Evolutionary conservation across 2,888 invertebrate genomes (phyloP).

Genomic region (Monochamus alternatus): DNA sequence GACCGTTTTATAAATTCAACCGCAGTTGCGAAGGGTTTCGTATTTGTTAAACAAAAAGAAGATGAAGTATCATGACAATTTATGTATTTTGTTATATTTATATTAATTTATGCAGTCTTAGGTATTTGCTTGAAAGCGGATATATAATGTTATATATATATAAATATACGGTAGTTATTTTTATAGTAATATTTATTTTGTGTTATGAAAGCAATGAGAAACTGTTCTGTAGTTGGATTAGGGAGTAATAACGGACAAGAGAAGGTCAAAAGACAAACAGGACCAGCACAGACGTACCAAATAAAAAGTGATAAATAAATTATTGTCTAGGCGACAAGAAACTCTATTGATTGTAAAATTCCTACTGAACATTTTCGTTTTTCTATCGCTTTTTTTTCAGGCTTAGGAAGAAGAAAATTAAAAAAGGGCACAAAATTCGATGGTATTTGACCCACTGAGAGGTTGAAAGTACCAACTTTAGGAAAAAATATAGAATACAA

Average conservation of each 20-base stretch:
- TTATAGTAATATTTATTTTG: constrained; percentile 39
- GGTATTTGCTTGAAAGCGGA: constrained; percentile 42
- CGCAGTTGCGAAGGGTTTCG: constrained; percentile 36
- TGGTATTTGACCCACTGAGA: too few relatives aligned
- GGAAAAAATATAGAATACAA: too few relatives aligned
- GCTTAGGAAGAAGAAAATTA: too few relatives aligned
- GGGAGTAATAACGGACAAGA: background rate
- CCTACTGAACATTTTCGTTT: too few relatives aligned
- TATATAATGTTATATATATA: constrained; percentile 38
- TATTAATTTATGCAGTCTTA: constrained; percentile 50
- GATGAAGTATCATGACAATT: constrained; percentile 50
- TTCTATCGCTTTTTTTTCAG: too few relatives aligned
- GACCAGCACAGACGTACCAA: background rate
- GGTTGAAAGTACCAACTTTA: too few relatives aligned
- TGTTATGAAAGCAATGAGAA: constrained; percentile 37
- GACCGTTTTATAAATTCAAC: constrained; percentile 26
- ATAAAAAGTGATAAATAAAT: too few relatives aligned
- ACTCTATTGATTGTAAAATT: too few relatives aligned
- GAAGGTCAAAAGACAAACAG: background rate
- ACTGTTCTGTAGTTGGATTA: constrained; percentile 46
- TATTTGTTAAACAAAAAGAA: constrained; percentile 38
- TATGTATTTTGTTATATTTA: constrained; percentile 49
- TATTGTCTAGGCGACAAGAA: too few relatives aligned
- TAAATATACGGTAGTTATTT: constrained; percentile 44
- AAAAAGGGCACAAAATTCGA: too few relatives aligned